Evolutionary conservation across 1,140 invertebrate genomes (phyloP).

Genomic region (Drosophila leontia): DNA sequence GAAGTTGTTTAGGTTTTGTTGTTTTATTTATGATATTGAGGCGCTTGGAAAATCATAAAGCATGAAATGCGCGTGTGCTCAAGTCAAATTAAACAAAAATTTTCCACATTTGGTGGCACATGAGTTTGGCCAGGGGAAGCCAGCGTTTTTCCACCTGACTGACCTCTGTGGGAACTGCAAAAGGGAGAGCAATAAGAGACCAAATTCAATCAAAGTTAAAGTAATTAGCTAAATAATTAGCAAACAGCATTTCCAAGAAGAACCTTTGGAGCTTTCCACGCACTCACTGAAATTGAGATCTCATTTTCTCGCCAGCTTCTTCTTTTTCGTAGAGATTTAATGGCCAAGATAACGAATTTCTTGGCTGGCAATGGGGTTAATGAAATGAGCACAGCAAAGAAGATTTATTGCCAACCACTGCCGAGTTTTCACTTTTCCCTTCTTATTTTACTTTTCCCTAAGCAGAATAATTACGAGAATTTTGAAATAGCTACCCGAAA

Average conservation of each 20-base stretch:
- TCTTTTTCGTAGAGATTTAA: constrained; percentile 49
- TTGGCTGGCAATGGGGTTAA: constrained; percentile 65
- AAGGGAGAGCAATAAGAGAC: background rate
- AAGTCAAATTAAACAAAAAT: constrained; percentile 59
- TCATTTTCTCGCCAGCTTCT: constrained; percentile 19
- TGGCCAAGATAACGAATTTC: constrained; percentile 53
- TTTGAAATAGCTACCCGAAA: constrained; percentile 44
- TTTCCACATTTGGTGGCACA: constrained; percentile 49
- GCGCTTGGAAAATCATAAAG: constrained; percentile 67
- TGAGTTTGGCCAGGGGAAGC: constrained; percentile 57
- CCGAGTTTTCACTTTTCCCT: constrained; percentile 69
- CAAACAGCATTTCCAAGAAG: constrained; percentile 15
- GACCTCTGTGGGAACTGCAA: constrained; percentile 62
- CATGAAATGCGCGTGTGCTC: constrained; percentile 65
- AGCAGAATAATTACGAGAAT: constrained; percentile 38
- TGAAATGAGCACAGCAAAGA: constrained; percentile 60
- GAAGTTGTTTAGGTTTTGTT: constrained; percentile 15
- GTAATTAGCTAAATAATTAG: constrained; percentile 4
- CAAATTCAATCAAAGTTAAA: constrained; percentile 19
- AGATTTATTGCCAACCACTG: constrained; percentile 72
- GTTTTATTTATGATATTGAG: constrained; percentile 72
- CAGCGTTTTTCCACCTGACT: constrained; percentile 65
- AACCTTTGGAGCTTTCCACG: constrained; percentile 56
- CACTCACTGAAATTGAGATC: constrained; percentile 53
- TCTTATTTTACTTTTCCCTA: constrained; percentile 10